Conservation (phyloP, 2,888 invertebrate species). For the Ormyrus rosae region DNA sequence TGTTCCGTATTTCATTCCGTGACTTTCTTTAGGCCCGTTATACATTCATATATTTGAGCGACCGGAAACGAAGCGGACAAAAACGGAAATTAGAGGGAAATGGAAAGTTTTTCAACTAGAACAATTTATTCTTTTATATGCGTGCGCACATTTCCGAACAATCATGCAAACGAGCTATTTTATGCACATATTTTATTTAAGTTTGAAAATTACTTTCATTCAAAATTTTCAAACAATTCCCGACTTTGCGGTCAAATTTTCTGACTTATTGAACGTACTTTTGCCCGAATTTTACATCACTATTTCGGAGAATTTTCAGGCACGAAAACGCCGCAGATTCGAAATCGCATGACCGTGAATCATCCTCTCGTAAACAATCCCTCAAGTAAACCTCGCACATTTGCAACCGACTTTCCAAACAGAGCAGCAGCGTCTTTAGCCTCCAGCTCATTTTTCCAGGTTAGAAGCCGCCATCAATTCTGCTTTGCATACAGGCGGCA, state of each 20-base stretch:
- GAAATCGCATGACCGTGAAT: no score
- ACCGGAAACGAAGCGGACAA: conserved; percentile 16
- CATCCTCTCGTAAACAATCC: no score
- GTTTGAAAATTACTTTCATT: background rate
- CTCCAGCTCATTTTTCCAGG: no score
- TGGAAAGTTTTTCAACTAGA: conserved; percentile 17
- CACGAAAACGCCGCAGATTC: no score
- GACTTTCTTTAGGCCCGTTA: conserved; percentile 1
- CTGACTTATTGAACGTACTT: background rate
- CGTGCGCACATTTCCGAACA: background rate
- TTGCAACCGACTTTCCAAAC: no score
- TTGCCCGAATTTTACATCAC: background rate
- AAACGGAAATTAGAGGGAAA: conserved; percentile 25
- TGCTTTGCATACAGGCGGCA: no score
- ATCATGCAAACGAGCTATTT: background rate
- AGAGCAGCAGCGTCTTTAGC: no score
- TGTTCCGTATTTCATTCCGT: conserved; percentile 5
- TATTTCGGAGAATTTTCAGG: no score
- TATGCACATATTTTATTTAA: conserved; percentile 10
- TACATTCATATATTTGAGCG: background rate
- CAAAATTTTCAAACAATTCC: background rate
- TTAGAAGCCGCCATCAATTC: no score
- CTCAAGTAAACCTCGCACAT: no score
- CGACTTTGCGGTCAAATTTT: no score
- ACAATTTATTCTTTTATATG: conserved; percentile 11